A percentile compares a stretch with the other conserved stretches of the same genome.
These are phyloP conservation scores for Rosalia funebris DNA, from an alignment of 2,888 invertebrate species.

Conservation along the genomic window DNA sequence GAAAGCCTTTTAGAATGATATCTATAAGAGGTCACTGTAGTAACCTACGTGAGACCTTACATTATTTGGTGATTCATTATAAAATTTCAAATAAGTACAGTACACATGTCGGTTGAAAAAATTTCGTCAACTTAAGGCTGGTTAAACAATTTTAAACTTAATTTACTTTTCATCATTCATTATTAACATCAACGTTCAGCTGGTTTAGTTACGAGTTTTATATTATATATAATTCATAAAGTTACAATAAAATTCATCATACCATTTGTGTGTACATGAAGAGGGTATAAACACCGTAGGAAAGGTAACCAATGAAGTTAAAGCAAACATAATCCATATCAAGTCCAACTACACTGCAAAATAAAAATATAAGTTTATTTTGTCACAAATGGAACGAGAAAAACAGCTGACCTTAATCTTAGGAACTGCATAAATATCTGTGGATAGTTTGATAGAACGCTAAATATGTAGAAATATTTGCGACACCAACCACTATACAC, in stretches of 20 bases:
- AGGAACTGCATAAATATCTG: constrained; percentile 19
- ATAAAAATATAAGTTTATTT: constrained; percentile 17
- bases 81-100: no score
- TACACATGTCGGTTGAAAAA: no score
- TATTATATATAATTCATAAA: no score
- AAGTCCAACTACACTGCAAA: constrained; percentile 29
- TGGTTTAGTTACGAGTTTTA: no score
- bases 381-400: background rate
- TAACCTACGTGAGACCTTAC: no score
- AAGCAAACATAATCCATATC: constrained; percentile 25
- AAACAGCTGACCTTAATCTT: constrained; percentile 17
- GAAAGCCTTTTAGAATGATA: no score
- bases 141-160: no score
- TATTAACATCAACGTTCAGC: no score
- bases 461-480: constrained; percentile 26
- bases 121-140: no score
- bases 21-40: no score
- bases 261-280: constrained; percentile 14
- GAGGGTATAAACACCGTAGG: constrained; percentile 4
- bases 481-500: constrained; percentile 13
- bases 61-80: no score
- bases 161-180: no score
- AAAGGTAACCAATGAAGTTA: constrained; percentile 13
- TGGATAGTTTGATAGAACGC: constrained; percentile 18
- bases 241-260: constrained; percentile 1